These are phyloP conservation scores for Ornithoptera alexandrae DNA, from an alignment of 2,888 invertebrate species.

Conservation along the genomic window DNA sequence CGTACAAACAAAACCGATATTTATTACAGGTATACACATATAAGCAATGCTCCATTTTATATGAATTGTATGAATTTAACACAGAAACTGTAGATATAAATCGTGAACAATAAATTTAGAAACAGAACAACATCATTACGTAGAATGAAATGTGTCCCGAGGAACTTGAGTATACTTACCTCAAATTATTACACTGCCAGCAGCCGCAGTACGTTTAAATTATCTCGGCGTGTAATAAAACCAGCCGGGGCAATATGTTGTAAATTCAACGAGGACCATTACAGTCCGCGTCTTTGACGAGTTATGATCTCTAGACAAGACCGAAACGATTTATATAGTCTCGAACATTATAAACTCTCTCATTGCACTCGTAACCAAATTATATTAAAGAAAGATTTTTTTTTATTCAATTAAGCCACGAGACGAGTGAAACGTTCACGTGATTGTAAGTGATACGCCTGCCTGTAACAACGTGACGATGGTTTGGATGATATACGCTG, in stretches of 20 bases:
- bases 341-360: neutral
- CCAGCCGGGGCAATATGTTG: conserved; percentile 19
- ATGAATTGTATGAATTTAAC: conserved; percentile 12
- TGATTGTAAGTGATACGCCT: too few species aligned
- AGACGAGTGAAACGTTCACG: too few species aligned
- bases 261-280: conserved; percentile 15
- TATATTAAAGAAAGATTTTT: too few species aligned
- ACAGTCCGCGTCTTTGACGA: conserved; percentile 21
- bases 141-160: conserved; percentile 29
- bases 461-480: too few species aligned
- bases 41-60: neutral
- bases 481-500: too few species aligned
- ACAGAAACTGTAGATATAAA: conserved; percentile 14
- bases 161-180: conserved; percentile 22
- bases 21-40: too few species aligned
- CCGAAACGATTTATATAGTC: conserved; percentile 1
- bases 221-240: conserved; percentile 27
- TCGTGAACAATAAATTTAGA: conserved; percentile 25
- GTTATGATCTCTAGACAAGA: conserved; percentile 8
- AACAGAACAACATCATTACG: conserved; percentile 27
- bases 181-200: conserved; percentile 28
- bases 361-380: neutral
- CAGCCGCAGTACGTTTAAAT: conserved; percentile 24
- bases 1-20: too few species aligned
- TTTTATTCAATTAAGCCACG: too few species aligned